A percentile compares a stretch with the other conserved stretches of the same genome.
These are phyloP conservation scores for Epinephelus awoara DNA, from an alignment of 2,797 vertebrate species.

Conservation along the genomic window DNA sequence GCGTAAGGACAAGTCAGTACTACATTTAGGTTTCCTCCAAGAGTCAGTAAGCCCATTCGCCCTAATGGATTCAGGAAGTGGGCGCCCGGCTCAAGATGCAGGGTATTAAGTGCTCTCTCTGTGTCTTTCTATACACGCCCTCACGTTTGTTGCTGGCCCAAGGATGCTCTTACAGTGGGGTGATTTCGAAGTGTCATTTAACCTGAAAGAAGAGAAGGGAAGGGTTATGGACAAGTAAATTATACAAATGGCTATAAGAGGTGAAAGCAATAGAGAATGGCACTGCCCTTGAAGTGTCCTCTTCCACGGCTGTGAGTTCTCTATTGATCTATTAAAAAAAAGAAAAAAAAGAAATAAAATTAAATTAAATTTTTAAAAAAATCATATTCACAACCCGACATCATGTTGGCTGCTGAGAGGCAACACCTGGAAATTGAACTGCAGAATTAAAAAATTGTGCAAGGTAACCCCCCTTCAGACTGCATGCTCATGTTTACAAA, in stretches of 20 bases:
- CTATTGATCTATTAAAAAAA: conserved; percentile 16
- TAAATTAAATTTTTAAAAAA: background rate
- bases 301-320: conserved; percentile 24
- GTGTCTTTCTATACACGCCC: conserved; percentile 54
- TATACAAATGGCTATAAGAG: conserved; percentile 52
- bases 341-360: background rate
- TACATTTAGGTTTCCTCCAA: conserved; percentile 69
- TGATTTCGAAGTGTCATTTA: conserved; percentile 67
- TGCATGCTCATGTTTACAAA: background rate
- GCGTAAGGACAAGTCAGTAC: conserved; percentile 59
- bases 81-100: conserved; percentile 56
- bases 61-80: conserved; percentile 79
- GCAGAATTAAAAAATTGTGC: conserved; percentile 8
- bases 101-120: conserved; percentile 71
- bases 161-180: conserved; percentile 68
- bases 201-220: conserved; percentile 52
- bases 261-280: conserved; percentile 21
- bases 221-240: conserved; percentile 63
- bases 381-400: conserved; percentile 2
- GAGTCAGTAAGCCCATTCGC: conserved; percentile 58
- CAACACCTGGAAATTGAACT: conserved; percentile 21
- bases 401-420: conserved; percentile 4
- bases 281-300: conserved; percentile 21
- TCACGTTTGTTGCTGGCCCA: conserved; percentile 70
- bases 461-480: background rate